These are phyloP conservation scores for Drosophila prostipennis DNA, from an alignment of 2,888 invertebrate species.

Conservation along the genomic window DNA sequence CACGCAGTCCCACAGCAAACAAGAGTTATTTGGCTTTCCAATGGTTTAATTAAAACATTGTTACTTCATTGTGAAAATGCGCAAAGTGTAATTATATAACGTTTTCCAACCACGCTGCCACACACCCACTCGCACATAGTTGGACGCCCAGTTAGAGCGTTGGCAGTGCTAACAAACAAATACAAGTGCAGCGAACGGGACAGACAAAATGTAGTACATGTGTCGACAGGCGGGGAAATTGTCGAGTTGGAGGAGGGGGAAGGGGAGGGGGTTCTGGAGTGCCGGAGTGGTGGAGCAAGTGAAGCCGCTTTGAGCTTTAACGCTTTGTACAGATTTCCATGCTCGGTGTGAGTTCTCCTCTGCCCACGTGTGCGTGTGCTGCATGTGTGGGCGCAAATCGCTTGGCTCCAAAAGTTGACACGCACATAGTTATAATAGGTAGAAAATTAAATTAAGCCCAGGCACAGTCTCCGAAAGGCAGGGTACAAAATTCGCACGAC, in stretches of 20 bases:
- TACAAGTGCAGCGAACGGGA: constrained; percentile 55
- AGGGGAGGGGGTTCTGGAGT: not conserved
- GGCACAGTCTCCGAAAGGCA: constrained; percentile 60
- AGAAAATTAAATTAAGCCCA: constrained; percentile 71
- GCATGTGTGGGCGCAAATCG: constrained; percentile 56
- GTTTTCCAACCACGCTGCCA: constrained; percentile 62
- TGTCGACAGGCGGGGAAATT: constrained; percentile 43
- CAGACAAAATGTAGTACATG: constrained; percentile 69
- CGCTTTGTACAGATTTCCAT: constrained; percentile 46
- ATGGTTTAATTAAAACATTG: constrained; percentile 80
- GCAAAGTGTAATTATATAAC: constrained; percentile 81
- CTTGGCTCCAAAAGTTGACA: constrained; percentile 75
- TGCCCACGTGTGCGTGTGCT: constrained; percentile 3
- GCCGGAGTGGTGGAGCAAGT: constrained; percentile 10
- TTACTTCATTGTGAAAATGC: constrained; percentile 81
- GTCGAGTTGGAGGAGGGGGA: not conserved
- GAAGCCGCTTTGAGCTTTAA: constrained; percentile 58
- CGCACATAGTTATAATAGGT: constrained; percentile 70
- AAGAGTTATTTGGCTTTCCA: constrained; percentile 80
- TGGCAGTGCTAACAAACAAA: constrained; percentile 70
- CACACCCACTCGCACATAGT: constrained; percentile 11
- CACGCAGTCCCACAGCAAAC: constrained; percentile 61
- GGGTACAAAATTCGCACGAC: constrained; percentile 69
- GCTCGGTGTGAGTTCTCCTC: constrained; percentile 12
- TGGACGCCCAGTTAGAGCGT: constrained; percentile 33